Percentiles rank a stretch among this genome's conserved stretches.
These are phyloP conservation scores for Amblyopsis hoosieri DNA, from an alignment of 2,797 vertebrate species.

Conservation along the genomic window DNA sequence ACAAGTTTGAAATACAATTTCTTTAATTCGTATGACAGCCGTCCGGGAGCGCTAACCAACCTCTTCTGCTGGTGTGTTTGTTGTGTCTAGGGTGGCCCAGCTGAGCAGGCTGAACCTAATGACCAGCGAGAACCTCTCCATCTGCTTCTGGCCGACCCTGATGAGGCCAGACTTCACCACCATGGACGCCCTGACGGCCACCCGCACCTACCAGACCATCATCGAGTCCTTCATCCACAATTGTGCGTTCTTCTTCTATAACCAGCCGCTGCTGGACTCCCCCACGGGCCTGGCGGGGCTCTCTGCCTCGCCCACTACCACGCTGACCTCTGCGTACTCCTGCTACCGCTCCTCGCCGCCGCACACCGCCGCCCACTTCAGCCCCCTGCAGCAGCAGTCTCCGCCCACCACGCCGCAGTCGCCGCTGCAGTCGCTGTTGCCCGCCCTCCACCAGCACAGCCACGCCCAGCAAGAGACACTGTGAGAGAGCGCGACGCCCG, in stretches of 20 bases:
- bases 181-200: conserved; percentile 96
- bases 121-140: conserved; percentile 97
- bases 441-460: conserved; percentile 82
- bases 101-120: conserved; percentile 91
- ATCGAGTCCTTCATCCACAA: conserved; percentile 97
- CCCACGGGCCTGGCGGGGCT: conserved; percentile 80
- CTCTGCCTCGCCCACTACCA: conserved; percentile 80
- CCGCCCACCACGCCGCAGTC: conserved; percentile 87
- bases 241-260: conserved; percentile 96
- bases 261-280: conserved; percentile 85
- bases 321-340: conserved; percentile 73
- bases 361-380: conserved; percentile 70
- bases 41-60: too few relatives aligned
- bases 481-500: conserved; percentile 79
- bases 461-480: conserved; percentile 86
- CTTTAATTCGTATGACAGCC: too few relatives aligned
- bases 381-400: conserved; percentile 85
- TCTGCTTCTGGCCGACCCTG: conserved; percentile 97
- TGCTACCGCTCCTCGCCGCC: conserved; percentile 77
- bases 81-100: conserved; percentile 86
- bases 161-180: conserved; percentile 96
- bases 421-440: conserved; percentile 84
- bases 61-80: background rate
- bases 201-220: conserved; percentile 98
- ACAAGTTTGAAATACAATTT: too few relatives aligned